phyloP scores from a whole-genome alignment of 37 sponge, comb jelly and placozoan species.

The Oscarella lobularis region DNA sequence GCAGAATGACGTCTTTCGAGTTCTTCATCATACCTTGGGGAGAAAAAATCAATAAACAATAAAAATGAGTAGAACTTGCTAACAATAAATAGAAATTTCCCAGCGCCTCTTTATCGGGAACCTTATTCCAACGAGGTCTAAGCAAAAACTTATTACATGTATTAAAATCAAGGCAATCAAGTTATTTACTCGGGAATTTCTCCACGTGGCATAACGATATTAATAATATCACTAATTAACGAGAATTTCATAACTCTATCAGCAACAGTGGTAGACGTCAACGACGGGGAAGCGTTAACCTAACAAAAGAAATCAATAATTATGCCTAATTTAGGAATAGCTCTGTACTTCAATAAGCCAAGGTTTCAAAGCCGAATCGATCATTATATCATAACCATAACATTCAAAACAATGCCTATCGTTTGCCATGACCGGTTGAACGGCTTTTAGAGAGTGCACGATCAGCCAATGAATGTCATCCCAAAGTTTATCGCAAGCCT shows the following conservation, averaged over 20 bases:
- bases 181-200: constrained; percentile 22
- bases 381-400: constrained; percentile 95
- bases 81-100: too few relatives aligned
- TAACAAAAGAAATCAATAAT: constrained; percentile 5
- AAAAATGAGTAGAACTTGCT: too few relatives aligned
- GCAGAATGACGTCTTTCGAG: too few relatives aligned
- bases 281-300: constrained; percentile 95
- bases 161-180: too few relatives aligned
- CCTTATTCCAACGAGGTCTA: too few relatives aligned
- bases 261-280: constrained; percentile 74
- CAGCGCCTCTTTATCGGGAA: too few relatives aligned
- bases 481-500: constrained; percentile 66
- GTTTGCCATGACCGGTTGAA: constrained; percentile 82
- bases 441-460: constrained; percentile 88
- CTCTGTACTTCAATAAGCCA: constrained; percentile 89
- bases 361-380: constrained; percentile 81
- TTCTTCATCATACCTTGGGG: too few relatives aligned
- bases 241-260: constrained; percentile 86
- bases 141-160: too few relatives aligned
- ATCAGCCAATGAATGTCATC: constrained; percentile 94
- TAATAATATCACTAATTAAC: constrained; percentile 76
- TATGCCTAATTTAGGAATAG: neutral
- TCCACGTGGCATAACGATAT: constrained; percentile 67
- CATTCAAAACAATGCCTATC: constrained; percentile 91
- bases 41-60: too few relatives aligned